Conservation (phyloP, 1,140 invertebrate genomes). For the Saccostrea cuccullata region DNA sequence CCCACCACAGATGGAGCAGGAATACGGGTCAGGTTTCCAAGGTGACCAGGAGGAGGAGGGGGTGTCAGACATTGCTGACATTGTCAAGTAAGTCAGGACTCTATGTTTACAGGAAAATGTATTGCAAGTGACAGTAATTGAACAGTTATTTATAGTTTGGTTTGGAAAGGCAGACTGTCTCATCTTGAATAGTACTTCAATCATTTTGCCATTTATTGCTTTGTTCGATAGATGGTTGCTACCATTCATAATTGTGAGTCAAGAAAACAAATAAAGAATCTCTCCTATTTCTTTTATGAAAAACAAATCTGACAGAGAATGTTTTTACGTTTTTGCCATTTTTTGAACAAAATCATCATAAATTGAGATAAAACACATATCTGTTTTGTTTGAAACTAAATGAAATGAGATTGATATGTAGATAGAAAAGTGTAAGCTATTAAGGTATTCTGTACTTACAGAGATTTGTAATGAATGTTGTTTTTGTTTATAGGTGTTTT, state of each 20-base stretch:
- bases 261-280: too few relatives aligned
- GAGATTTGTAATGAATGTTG: background rate
- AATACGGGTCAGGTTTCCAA: constrained; percentile 8
- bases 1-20: background rate
- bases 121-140: background rate
- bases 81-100: constrained; percentile 52
- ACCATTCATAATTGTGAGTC: too few relatives aligned
- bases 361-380: background rate
- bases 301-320: background rate
- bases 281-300: too few relatives aligned
- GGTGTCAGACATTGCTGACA: constrained; percentile 56
- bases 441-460: background rate
- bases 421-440: background rate
- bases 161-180: too few relatives aligned
- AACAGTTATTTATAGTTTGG: too few relatives aligned
- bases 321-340: too few relatives aligned
- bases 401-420: background rate
- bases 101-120: background rate
- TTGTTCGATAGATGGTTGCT: too few relatives aligned
- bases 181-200: too few relatives aligned
- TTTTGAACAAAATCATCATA: background rate
- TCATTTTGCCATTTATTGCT: too few relatives aligned
- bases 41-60: constrained; percentile 53
- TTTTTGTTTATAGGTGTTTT: background rate
- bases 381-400: background rate